Conservation (phyloP, 2,888 invertebrate genomes). For the Cantharis lateralis region DNA sequence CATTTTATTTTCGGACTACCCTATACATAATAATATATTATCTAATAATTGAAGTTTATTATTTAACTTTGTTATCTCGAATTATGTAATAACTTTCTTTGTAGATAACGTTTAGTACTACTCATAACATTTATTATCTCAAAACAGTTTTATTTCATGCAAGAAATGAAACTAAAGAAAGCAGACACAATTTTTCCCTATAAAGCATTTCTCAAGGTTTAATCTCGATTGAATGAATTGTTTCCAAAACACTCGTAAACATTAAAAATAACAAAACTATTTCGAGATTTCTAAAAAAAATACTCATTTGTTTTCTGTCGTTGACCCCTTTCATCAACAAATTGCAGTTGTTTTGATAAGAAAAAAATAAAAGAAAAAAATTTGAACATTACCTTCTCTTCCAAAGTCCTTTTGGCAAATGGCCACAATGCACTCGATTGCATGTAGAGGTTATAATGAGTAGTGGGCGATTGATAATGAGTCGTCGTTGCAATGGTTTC, state of each 20-base stretch:
- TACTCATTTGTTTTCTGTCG: not conserved
- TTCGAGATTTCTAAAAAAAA: not conserved
- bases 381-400: slow-evolving; percentile 16
- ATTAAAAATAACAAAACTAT: not conserved
- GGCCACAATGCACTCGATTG: slow-evolving; percentile 17
- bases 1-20: not conserved
- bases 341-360: not conserved
- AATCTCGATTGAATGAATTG: not conserved
- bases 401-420: slow-evolving; percentile 19
- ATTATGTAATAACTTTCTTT: not conserved
- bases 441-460: slow-evolving; percentile 15
- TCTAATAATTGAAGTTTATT: not conserved
- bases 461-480: slow-evolving; percentile 59
- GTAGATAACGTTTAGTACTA: not conserved
- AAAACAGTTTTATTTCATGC: not conserved
- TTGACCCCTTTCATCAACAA: not conserved
- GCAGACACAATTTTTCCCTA: no score
- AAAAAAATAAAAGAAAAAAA: not conserved
- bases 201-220: not conserved
- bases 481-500: slow-evolving; percentile 46
- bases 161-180: not conserved
- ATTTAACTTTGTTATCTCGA: not conserved
- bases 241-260: not conserved
- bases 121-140: not conserved
- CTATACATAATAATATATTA: not conserved